These are phyloP conservation scores for Tragelaphus buxtoni DNA, from an alignment of 2,113 vertebrate species.

Conservation along the genomic window DNA sequence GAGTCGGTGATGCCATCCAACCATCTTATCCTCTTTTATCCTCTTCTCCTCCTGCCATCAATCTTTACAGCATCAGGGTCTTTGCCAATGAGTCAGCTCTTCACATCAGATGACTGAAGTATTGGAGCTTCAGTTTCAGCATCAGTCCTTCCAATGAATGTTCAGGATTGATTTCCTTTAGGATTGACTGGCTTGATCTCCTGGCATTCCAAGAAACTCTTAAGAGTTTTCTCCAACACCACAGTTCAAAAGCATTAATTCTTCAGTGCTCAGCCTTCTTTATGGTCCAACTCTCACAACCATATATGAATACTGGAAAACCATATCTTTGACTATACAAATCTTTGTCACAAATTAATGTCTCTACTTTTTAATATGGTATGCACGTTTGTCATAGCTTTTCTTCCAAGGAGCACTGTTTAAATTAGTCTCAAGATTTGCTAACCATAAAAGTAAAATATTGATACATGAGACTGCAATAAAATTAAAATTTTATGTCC, in stretches of 20 bases:
- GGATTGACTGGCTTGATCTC: neutral
- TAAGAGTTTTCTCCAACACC: neutral
- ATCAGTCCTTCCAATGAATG: neutral
- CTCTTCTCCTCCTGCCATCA: neutral
- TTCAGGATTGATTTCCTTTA: neutral
- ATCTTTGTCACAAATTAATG: neutral
- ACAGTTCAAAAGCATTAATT: neutral
- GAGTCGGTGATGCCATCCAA: neutral
- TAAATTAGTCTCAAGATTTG: neutral
- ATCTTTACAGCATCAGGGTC: neutral
- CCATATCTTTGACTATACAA: neutral
- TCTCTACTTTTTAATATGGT: neutral
- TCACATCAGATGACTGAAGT: neutral
- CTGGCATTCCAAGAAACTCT: neutral
- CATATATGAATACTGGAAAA: neutral
- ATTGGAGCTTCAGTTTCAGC: neutral
- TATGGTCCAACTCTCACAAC: neutral
- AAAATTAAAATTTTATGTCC: neutral
- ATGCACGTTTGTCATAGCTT: neutral
- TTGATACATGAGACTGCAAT: neutral
- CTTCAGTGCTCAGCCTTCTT: neutral
- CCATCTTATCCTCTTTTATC: neutral
- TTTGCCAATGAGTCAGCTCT: neutral
- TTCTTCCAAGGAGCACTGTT: neutral
- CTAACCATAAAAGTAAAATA: neutral